Base-by-base conservation (phyloP, 2,888 invertebrate genomes). In the Parthenolecanium corni region DNA sequence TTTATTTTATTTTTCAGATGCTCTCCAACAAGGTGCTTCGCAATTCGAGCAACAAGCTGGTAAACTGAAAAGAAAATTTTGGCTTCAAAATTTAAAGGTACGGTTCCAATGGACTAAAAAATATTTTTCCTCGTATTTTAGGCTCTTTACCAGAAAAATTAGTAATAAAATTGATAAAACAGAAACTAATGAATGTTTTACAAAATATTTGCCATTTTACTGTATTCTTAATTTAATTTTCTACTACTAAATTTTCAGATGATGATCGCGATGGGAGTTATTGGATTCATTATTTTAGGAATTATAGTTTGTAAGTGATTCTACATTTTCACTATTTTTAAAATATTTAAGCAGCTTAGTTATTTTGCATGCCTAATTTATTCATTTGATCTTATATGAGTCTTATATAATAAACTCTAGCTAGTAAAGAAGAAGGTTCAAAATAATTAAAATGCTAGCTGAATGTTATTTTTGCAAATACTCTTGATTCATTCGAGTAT, bases 11-110 rank as follows among this genome's bases (percentile, higher is more conserved):
- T 31, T 31, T 31, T 9, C 73, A 85, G 95, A 95, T 79, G 94
- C 92, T 65, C 76, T 93, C 64, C 91, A 93, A 72, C 87, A 92
- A 73, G 92, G 92, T 47, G 93, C 93, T 57, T 93, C 94, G 71
- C 91, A 95, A 72, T 96, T 96, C 74, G 95, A 95, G 74, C 93
- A 94, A 71, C 92, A 93, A 74, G 94, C 95, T 65, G 94, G 94
- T 71, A 94, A 94, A 78, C 80, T 95, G 74, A 95, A 95, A 78
- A 82, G 92, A 73, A 95, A 95, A 77, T 94, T 90, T 74, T 96
- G 95, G 95, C 84, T 93, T 83, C 92, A 95, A 77, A 96, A 96
- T 76, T 79, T 94, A 72, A 95, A 95, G 82, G 84, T 84, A 72
- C 69, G 67, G 52, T 31, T 16, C 18, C 23, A 38, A n/a, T 2